Evolutionary conservation across 2,797 vertebrate genomes (phyloP).

Genomic region (Dermochelys coriacea): DNA sequence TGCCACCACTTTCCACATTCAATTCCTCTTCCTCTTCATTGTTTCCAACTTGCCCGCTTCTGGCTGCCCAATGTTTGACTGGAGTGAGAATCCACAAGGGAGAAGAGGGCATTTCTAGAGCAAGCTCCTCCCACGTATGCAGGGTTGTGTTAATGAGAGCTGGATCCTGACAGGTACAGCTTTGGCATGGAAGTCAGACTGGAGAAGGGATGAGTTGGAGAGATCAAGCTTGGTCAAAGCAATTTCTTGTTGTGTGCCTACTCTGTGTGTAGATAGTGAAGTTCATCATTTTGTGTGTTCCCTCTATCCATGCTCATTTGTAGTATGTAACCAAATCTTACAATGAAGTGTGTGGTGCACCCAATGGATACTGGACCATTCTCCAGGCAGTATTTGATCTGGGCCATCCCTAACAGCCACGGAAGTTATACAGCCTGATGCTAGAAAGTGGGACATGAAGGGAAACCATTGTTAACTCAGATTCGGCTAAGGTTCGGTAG

Average conservation of each 20-base stretch:
- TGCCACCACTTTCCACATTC: not conserved
- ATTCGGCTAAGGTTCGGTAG: not conserved
- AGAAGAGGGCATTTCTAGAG: not conserved
- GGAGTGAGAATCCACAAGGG: rapidly evolving
- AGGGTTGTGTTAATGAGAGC: not conserved
- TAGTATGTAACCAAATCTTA: not conserved
- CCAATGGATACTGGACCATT: not conserved
- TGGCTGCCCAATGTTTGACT: not conserved
- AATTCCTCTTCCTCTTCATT: not conserved
- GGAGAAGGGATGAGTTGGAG: not conserved
- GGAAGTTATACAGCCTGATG: not conserved
- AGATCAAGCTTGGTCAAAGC: not conserved
- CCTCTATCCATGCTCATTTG: not conserved
- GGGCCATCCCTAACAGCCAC: not conserved
- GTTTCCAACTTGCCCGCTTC: not conserved
- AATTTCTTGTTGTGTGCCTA: not conserved
- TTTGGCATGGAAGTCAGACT: not conserved
- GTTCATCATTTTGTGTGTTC: not conserved
- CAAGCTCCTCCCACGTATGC: not conserved
- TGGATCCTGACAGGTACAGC: not conserved
- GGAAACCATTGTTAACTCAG: not conserved
- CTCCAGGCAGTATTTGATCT: not conserved
- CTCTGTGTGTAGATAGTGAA: not conserved
- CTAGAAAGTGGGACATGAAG: not conserved
- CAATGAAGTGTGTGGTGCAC: not conserved